phyloP scores from a whole-genome alignment of 1,140 invertebrate species.

The Macrosteles quadrilineatus region DNA sequence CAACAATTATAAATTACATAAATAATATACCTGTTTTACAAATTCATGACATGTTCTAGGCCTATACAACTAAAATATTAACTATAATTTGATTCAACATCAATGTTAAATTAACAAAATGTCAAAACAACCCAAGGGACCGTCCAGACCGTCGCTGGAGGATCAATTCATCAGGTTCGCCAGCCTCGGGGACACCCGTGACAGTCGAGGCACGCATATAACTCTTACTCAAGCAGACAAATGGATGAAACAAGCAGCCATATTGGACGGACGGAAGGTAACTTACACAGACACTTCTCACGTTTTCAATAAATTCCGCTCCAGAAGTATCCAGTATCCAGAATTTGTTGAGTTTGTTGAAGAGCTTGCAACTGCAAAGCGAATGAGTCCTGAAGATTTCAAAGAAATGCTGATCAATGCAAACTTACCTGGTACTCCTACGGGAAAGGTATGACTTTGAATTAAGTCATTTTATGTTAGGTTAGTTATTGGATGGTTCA shows the following conservation, averaged over 20 bases:
- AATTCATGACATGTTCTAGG: too few species aligned
- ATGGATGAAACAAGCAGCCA: conserved; percentile 76
- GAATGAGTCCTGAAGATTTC: conserved; percentile 69
- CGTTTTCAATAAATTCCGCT: conserved; percentile 65
- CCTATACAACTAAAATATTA: too few species aligned
- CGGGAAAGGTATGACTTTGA: conserved; percentile 23
- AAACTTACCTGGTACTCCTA: conserved; percentile 64
- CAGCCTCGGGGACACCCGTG: too few species aligned
- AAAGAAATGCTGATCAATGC: conserved; percentile 75
- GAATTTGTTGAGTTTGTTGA: conserved; percentile 82
- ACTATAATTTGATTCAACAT: too few species aligned
- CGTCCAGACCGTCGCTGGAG: too few species aligned
- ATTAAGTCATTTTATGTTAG: too few species aligned
- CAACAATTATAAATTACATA: too few species aligned
- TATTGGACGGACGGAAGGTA: conserved; percentile 68
- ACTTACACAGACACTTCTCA: conserved; percentile 71
- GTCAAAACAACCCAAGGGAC: too few species aligned
- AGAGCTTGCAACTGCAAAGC: conserved; percentile 76
- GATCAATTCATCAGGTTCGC: too few species aligned
- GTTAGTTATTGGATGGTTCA: too few species aligned
- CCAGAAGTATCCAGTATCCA: conserved; percentile 39
- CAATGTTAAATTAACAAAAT: too few species aligned
- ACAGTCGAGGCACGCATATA: conserved; percentile 65
- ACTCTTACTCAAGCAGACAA: conserved; percentile 71
- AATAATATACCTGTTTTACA: too few species aligned